Evolutionary conservation across 2,888 invertebrate species (phyloP), one percentile per base, ranked within the genome.

Genomic region (Xylota segnis): DNA sequence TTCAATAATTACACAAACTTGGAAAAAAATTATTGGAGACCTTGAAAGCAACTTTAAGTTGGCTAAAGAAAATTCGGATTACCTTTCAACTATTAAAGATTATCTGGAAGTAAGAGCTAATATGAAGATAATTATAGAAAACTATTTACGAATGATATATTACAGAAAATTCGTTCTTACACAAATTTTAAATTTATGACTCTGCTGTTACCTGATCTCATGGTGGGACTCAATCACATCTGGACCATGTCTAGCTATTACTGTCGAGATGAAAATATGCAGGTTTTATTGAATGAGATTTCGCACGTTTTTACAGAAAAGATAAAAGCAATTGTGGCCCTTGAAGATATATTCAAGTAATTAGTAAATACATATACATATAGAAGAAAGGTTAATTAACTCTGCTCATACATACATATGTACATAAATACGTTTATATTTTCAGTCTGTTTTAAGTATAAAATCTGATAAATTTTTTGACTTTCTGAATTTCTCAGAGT

Each of bases 211-310:
- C 96, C 96, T 0, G 94, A 95, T 75, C 92, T 98, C 84, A 96
- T 97, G 93, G 96, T 97, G 87, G 96, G 97, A 1, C 92, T 98
- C 45, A 95, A 96, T 88, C 96, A 98, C 94, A 96, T 98, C 90
- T 98, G 98, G 98, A 96, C 98, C 63, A 94, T 98, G 70, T 98
- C 98, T 0, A 93, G 95, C 65, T 97, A 97, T 89, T 98, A 96
- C 91, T 95, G 96, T 83, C 94, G 93, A 0, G 98, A 98, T 90
- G 96, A 97, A 83, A 94, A 96, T 77, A 98, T 98, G 97, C 95
- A 97, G 29, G 95, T 96, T 0, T 93, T 98, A 2, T 93, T 98
- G 90, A 94, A 95, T 81, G 94, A 97, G 89, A 96, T 98, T 88
- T 97, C 97, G 0, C 96, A 96, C 95, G 96, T 96, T 6, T 93